Base-by-base conservation (phyloP, 2,888 invertebrate species). In the Pterobdella sp. region DNA sequence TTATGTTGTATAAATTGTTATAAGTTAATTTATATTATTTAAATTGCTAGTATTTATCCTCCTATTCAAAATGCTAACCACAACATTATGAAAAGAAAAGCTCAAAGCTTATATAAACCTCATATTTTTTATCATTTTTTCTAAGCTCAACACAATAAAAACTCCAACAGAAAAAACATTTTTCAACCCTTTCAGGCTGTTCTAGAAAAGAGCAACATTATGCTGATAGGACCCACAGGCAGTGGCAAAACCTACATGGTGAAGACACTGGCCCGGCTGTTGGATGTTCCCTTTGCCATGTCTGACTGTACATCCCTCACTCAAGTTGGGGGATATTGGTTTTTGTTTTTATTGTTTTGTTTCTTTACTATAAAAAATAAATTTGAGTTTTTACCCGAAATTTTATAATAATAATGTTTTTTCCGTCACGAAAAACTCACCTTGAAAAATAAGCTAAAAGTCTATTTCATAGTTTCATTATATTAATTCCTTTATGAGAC, bases 281-380 rank as follows among this genome's bases (percentile, higher is more conserved):
- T 98, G 79, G 96, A 99, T 85, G 97, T 99, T 76, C 98, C 98
- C 73, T 97, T 97, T 86, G 96, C 96, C 42, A 96, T 96, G 82
- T 96, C 96, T 85, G 97, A 98, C 87, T 97, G 97, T 85, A 84
- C 84, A 0, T 81, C 83, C 10, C 77, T 84, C 69, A 84, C 84
- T 4, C 83, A 84, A 26, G 60, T 56, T 22, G 60, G 26, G 60
- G 26, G 18, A 14, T 18, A 60, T 29, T 14, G 60, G 26, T 60
- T 29, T 1, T 60, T 60, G 26, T 26, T 18, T 31, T 4, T 29
- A 18, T 3, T 60, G 26, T 1, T 60, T 31, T 60, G 10, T 18
- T 29, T 60, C 3, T 18, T 1, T 4, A 18, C 10, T 3, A 29
- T 31, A 18, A 1, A 60, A 4, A 60, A 1, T 60, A 10, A 14